Conservation (phyloP, 1,140 invertebrate genomes). For the Planococcus citri region DNA sequence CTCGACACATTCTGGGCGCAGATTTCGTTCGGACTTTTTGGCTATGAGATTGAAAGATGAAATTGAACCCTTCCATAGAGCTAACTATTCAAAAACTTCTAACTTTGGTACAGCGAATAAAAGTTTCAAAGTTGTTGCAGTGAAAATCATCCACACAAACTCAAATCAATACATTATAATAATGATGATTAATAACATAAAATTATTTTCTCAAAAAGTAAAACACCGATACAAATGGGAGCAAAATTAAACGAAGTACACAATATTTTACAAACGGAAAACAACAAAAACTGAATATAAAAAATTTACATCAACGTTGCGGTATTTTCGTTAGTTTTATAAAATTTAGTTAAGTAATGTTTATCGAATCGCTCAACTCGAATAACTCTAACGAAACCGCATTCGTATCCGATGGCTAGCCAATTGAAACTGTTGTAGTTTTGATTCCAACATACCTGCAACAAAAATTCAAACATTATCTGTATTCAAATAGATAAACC, state of each 20-base stretch:
- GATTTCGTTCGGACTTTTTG: too few species aligned
- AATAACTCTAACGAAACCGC: slow-evolving; percentile 35
- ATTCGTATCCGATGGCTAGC: slow-evolving; percentile 36
- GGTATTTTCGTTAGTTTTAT: slow-evolving; percentile 8
- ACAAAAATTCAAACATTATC: slow-evolving; percentile 22
- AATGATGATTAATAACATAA: neutral
- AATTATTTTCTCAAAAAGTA: neutral
- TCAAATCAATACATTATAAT: too few species aligned
- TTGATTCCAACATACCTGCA: slow-evolving; percentile 37
- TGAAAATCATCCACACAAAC: neutral
- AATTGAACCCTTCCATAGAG: too few species aligned
- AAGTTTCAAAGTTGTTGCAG: too few species aligned
- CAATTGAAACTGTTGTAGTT: slow-evolving; percentile 37
- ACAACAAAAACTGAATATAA: neutral
- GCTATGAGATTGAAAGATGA: too few species aligned
- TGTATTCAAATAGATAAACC: neutral
- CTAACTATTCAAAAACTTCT: too few species aligned
- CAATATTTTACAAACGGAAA: neutral
- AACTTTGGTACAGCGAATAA: too few species aligned
- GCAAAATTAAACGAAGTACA: neutral
- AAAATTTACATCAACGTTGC: slow-evolving; percentile 9
- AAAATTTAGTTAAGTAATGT: slow-evolving; percentile 4
- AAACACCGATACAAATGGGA: neutral
- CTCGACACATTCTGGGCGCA: too few species aligned
- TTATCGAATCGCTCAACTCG: slow-evolving; percentile 9